Evolutionary conservation across 2,888 invertebrate genomes (phyloP).

Genomic region (Chydorus sphaericus): DNA sequence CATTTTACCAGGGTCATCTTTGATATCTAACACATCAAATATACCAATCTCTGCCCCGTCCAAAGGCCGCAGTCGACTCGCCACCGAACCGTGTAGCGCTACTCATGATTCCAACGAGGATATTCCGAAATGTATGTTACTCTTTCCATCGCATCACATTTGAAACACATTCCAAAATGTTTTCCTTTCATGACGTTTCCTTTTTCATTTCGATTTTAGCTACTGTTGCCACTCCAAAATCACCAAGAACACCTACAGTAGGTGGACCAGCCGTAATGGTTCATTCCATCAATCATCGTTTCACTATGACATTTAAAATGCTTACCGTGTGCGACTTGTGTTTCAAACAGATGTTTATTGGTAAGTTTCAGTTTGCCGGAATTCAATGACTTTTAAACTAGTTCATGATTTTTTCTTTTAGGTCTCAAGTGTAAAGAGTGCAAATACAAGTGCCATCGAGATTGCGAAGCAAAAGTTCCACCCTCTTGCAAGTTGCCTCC

Average conservation of each 20-base stretch:
- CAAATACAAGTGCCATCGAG: conserved; percentile 77
- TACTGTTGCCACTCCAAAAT: conserved; percentile 43
- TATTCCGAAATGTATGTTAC: background rate
- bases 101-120: background rate
- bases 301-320: conserved; percentile 74
- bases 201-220: conserved; percentile 24
- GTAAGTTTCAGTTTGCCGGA: conserved; percentile 25
- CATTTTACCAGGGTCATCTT: background rate
- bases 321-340: conserved; percentile 81
- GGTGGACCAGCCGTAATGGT: conserved; percentile 54
- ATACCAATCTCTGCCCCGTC: background rate
- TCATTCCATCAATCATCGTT: conserved; percentile 77
- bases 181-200: background rate
- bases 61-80: background rate
- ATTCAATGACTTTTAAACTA: background rate
- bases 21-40: background rate
- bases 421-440: conserved; percentile 81
- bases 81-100: background rate
- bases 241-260: conserved; percentile 61
- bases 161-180: background rate
- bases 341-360: conserved; percentile 73
- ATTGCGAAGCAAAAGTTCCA: conserved; percentile 80
- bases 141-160: background rate
- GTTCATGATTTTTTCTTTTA: conserved; percentile 14
- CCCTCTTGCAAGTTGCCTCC: conserved; percentile 84